Evolutionary conservation across 2,113 vertebrate species (phyloP).

Genomic region (Orientallactaga bullata): DNA sequence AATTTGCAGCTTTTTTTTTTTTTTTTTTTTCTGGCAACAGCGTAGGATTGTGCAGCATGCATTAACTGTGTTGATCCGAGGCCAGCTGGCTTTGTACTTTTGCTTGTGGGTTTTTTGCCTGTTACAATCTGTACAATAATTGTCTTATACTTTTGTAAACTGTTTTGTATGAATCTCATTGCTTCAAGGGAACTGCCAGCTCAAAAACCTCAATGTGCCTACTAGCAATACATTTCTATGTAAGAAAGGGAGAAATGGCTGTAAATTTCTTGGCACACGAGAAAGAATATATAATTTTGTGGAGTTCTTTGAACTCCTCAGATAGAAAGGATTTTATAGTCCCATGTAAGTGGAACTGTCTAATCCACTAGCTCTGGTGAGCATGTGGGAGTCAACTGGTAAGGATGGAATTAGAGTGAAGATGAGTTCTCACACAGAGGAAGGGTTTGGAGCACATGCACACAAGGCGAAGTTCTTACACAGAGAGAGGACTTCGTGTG

Average conservation of each 20-base stretch:
- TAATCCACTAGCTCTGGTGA: neutral
- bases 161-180: slow-evolving; percentile 18
- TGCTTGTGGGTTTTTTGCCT: neutral
- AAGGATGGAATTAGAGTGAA: neutral
- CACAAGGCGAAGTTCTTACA: neutral
- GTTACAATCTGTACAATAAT: slow-evolving; percentile 6
- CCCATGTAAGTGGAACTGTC: neutral
- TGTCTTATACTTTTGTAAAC: slow-evolving; percentile 52
- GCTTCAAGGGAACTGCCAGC: neutral
- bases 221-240: slow-evolving; percentile 60
- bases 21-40: no score
- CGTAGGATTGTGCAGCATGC: neutral
- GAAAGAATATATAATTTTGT: slow-evolving; percentile 58
- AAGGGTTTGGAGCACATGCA: neutral
- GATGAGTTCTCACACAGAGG: neutral
- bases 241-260: slow-evolving; percentile 46
- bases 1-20: neutral
- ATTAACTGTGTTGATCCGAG: neutral
- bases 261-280: slow-evolving; percentile 52
- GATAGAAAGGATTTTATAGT: slow-evolving; percentile 27
- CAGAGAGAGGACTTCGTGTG: neutral
- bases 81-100: neutral
- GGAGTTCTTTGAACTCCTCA: slow-evolving; percentile 37
- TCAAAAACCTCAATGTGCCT: slow-evolving; percentile 14
- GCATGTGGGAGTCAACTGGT: neutral